Percentiles rank a stretch among this genome's conserved stretches.
phyloP scores from a whole-genome alignment of 2,797 vertebrate species.

The Hybognathus amarus region DNA sequence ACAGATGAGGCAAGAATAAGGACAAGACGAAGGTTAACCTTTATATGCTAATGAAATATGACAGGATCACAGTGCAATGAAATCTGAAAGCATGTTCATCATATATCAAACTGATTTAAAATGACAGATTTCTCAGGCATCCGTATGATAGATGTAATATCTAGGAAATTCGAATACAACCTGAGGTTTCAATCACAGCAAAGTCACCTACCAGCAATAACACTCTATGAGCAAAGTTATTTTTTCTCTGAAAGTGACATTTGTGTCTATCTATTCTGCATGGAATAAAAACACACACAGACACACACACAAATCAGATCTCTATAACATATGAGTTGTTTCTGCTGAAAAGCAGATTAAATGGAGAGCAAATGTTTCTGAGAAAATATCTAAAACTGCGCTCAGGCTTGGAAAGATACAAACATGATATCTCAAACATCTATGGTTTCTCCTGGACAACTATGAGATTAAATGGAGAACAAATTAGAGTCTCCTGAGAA shows the following conservation, averaged over 20 bases:
- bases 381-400: not conserved
- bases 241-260: conserved; percentile 18
- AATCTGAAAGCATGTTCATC: conserved; percentile 54
- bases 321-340: not conserved
- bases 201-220: conserved; percentile 45
- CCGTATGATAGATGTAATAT: conserved; percentile 54
- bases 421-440: not conserved
- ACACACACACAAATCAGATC: no score
- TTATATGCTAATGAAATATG: conserved; percentile 61
- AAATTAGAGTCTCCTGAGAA: not conserved
- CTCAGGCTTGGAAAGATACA: not conserved
- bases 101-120: conserved; percentile 56
- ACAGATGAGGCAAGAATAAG: conserved; percentile 36
- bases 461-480: not conserved
- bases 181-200: conserved; percentile 58
- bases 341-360: not conserved
- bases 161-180: conserved; percentile 47
- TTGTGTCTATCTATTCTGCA: not conserved
- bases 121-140: conserved; percentile 50
- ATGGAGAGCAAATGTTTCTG: not conserved
- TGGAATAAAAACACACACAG: not conserved
- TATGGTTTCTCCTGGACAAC: not conserved
- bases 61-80: conserved; percentile 56
- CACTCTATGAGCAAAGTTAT: conserved; percentile 23
- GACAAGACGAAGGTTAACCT: conserved; percentile 56